Evolutionary conservation across 2,888 invertebrate genomes (phyloP), one percentile per base, ranked within the genome.

Genomic region (Aporophyla lueneburgensis): DNA sequence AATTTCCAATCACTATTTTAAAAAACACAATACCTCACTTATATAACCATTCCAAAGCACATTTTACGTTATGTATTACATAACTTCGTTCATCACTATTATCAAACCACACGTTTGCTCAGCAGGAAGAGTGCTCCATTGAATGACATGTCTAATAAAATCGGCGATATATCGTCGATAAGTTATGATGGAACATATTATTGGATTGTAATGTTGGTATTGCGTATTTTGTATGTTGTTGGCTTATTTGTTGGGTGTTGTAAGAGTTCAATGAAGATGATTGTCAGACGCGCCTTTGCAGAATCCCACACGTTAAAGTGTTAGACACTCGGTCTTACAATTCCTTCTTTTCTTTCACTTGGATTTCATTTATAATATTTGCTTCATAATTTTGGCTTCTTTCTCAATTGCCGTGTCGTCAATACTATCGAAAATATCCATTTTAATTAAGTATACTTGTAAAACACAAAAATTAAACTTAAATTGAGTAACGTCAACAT

Each of bases 111-210:
- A 74, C 62, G 16, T 33, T 74, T 56, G 69, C 56, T 63, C 19
- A 21, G 51, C n/a, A 71, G 84, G 84, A 85, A 84, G 83, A 70
- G 27, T 16, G 49, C 58, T 62, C 33, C 56, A 56, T 67, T 24
- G 67, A 56, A n/a, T 43, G 77, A 67, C 49, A 24, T 51, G 74
- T 46, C 51, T 63, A 80, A 53, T 61, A 71, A 53, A 59, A 61
- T 78, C 54, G 51, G 43, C 73, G 54, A 73, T 85, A 71, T 68
- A 54, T 73, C 53, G 27, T 9, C 71, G 53, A 68, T 73, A 81
- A 85, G 40, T 85, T 77, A 85, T 54, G 85, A 56, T 12, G 53
- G 77, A 58, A 72, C 70, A 73, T 83, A 77, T 71, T 84, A 53
- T 66, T 27, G 74, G 65, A 71, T 76, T 58, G 81, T 66, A 76